A percentile compares a stretch with the other conserved stretches of the same genome.
phyloP scores from a whole-genome alignment of 2,113 vertebrate genomes.

The Lepus americanus region DNA sequence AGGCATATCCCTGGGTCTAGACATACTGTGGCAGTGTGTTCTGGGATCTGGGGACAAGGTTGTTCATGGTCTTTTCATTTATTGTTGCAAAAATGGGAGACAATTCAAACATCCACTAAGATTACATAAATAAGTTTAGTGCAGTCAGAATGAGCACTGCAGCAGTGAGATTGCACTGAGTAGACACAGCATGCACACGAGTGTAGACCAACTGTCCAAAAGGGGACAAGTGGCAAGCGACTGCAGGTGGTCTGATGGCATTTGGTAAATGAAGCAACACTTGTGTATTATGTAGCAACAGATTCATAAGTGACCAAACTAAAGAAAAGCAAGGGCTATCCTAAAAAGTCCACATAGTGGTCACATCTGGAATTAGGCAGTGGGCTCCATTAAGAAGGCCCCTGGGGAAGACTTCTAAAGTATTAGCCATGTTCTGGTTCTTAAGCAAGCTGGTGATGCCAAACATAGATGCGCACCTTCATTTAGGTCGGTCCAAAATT shows the following conservation, averaged over 20 bases:
- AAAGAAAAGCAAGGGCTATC: background rate
- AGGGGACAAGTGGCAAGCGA: background rate
- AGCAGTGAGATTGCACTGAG: background rate
- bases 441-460: background rate
- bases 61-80: background rate
- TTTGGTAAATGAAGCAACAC: accelerated
- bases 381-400: background rate
- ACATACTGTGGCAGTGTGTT: background rate
- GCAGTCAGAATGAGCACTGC: background rate
- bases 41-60: accelerated
- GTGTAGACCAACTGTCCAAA: accelerated
- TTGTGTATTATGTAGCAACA: background rate
- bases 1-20: background rate
- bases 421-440: background rate
- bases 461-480: too few species aligned
- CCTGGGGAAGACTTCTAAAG: background rate
- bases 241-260: background rate
- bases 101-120: background rate
- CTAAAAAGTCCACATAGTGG: background rate
- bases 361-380: background rate
- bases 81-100: background rate
- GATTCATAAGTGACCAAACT: background rate
- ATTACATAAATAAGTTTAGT: background rate
- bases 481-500: accelerated
- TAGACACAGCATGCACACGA: accelerated